Conservation (phyloP, 1,140 invertebrate genomes). For the Trichomalopsis sarcophagae region DNA sequence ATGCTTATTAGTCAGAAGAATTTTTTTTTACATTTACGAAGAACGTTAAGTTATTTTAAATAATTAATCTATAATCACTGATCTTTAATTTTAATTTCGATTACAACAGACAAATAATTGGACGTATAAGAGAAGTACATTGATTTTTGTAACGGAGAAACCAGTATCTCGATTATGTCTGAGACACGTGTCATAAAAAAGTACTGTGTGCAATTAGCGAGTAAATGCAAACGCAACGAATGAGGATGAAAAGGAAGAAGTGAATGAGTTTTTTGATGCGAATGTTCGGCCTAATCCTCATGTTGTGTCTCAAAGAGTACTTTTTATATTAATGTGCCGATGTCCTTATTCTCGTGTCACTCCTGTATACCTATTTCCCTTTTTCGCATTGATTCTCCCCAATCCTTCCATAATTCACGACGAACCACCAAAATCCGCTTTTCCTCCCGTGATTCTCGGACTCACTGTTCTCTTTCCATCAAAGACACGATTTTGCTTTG, state of each 20-base stretch:
- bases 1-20: constrained; percentile 44
- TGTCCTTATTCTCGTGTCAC: constrained; percentile 57
- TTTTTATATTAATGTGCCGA: constrained; percentile 75
- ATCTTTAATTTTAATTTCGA: constrained; percentile 34
- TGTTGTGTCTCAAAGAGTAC: constrained; percentile 72
- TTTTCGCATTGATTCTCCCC: constrained; percentile 48
- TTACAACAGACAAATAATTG: constrained; percentile 32
- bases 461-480: constrained; percentile 57
- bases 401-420: constrained; percentile 50
- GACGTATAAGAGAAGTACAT: constrained; percentile 24
- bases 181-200: constrained; percentile 47
- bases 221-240: constrained; percentile 46
- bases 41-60: constrained; percentile 41
- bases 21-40: constrained; percentile 38
- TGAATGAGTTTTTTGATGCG: constrained; percentile 54
- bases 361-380: constrained; percentile 53
- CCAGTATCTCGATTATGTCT: constrained; percentile 43
- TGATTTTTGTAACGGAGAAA: constrained; percentile 46
- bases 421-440: constrained; percentile 42
- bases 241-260: constrained; percentile 52
- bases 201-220: constrained; percentile 35
- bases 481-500: constrained; percentile 72
- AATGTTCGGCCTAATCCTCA: constrained; percentile 72
- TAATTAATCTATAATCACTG: constrained; percentile 7
- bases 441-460: constrained; percentile 37